Conservation (phyloP, 2,797 vertebrate genomes). For the Enteromius treurensis region DNA sequence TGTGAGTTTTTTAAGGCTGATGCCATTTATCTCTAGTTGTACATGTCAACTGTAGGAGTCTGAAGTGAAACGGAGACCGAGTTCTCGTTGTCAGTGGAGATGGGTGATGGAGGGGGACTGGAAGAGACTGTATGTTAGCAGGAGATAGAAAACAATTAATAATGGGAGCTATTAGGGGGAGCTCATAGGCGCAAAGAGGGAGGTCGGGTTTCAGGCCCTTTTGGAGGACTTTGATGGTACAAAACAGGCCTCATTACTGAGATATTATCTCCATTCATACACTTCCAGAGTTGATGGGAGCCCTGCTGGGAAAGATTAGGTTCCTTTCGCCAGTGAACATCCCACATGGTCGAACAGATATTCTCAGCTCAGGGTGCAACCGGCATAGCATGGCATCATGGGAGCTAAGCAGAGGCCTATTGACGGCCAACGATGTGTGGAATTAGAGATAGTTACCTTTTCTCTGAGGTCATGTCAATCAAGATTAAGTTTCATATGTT, state of each 20-base stretch:
- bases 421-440: slow-evolving; percentile 38
- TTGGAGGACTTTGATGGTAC: slow-evolving; percentile 85
- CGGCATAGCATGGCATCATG: slow-evolving; percentile 45
- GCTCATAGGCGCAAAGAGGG: slow-evolving; percentile 77
- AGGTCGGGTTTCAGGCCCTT: slow-evolving; percentile 83
- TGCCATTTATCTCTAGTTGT: slow-evolving; percentile 9
- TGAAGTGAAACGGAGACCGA: background rate
- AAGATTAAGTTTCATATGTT: slow-evolving; percentile 3
- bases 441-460: slow-evolving; percentile 25
- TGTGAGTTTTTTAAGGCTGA: background rate
- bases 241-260: slow-evolving; percentile 87
- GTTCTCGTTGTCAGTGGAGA: background rate
- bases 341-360: slow-evolving; percentile 71
- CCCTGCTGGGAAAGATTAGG: slow-evolving; percentile 85
- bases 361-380: slow-evolving; percentile 72
- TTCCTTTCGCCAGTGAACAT: slow-evolving; percentile 82
- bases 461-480: slow-evolving; percentile 8
- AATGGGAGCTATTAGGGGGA: slow-evolving; percentile 82
- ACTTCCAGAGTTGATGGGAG: slow-evolving; percentile 81
- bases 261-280: slow-evolving; percentile 91
- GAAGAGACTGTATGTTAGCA: slow-evolving; percentile 67
- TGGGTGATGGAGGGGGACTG: slow-evolving; percentile 15
- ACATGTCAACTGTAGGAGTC: background rate
- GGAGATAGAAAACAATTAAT: slow-evolving; percentile 83
- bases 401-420: slow-evolving; percentile 38